These are phyloP conservation scores for Chloropsis hardwickii DNA, from an alignment of 2,113 vertebrate genomes.

Conservation along the genomic window DNA sequence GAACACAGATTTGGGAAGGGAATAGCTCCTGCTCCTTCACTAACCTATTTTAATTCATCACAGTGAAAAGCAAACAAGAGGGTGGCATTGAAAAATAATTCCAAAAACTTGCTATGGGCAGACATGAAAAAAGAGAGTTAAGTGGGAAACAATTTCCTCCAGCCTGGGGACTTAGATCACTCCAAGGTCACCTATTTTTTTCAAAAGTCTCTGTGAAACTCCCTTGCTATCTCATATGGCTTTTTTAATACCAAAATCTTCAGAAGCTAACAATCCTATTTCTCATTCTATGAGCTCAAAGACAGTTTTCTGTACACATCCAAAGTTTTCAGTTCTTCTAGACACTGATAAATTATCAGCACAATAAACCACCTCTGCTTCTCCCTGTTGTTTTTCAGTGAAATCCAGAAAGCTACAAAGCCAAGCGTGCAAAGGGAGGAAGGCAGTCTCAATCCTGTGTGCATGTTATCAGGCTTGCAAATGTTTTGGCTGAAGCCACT, in stretches of 20 bases:
- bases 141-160: neutral
- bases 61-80: neutral
- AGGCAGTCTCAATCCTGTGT: neutral
- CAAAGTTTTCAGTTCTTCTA: neutral
- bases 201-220: neutral
- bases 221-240: neutral
- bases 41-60: neutral
- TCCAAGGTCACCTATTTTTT: neutral
- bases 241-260: neutral
- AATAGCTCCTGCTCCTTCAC: neutral
- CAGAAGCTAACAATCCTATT: neutral
- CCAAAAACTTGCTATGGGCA: neutral
- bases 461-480: neutral
- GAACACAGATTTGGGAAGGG: neutral
- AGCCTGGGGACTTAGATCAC: neutral
- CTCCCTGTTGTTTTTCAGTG: neutral
- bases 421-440: neutral
- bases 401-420: neutral
- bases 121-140: neutral
- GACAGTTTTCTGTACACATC: neutral
- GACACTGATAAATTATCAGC: neutral
- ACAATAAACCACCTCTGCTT: neutral
- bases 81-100: neutral
- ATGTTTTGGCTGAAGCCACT: neutral
- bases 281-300: neutral